A percentile compares a stretch with the other conserved stretches of the same genome.
Evolutionary conservation across 2,888 invertebrate species (phyloP).

Genomic region (Cenopis cana): DNA sequence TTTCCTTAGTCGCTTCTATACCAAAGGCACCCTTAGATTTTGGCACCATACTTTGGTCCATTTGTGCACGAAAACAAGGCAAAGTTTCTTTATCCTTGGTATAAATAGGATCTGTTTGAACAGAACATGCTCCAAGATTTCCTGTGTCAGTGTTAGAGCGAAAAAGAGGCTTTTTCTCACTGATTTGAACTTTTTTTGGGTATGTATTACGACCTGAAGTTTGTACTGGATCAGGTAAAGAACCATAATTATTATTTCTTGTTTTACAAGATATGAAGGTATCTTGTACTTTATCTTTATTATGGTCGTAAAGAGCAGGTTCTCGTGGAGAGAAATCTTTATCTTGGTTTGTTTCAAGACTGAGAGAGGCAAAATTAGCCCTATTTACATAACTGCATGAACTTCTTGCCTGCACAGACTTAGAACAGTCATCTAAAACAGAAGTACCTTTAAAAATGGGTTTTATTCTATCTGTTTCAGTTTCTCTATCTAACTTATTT

Average conservation of each 20-base stretch:
- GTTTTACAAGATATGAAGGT: too few species aligned
- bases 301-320: background rate
- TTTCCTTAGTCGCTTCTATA: background rate
- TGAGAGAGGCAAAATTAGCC: background rate
- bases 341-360: background rate
- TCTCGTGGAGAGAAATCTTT: background rate
- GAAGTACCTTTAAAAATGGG: constrained; percentile 61
- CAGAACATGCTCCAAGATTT: constrained; percentile 49
- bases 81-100: constrained; percentile 44
- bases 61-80: constrained; percentile 21
- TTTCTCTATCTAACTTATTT: constrained; percentile 48
- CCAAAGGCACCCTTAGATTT: background rate
- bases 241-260: background rate
- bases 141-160: constrained; percentile 65
- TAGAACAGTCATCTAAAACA: constrained; percentile 63
- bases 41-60: background rate
- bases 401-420: constrained; percentile 62
- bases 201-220: constrained; percentile 56
- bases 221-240: background rate
- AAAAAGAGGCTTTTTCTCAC: constrained; percentile 57
- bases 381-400: constrained; percentile 39
- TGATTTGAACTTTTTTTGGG: constrained; percentile 57
- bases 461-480: constrained; percentile 56
- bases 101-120: constrained; percentile 25
- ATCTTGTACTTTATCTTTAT: background rate